phyloP scores from a whole-genome alignment of 2,113 vertebrate genomes.

The Accipiter virgatus region DNA sequence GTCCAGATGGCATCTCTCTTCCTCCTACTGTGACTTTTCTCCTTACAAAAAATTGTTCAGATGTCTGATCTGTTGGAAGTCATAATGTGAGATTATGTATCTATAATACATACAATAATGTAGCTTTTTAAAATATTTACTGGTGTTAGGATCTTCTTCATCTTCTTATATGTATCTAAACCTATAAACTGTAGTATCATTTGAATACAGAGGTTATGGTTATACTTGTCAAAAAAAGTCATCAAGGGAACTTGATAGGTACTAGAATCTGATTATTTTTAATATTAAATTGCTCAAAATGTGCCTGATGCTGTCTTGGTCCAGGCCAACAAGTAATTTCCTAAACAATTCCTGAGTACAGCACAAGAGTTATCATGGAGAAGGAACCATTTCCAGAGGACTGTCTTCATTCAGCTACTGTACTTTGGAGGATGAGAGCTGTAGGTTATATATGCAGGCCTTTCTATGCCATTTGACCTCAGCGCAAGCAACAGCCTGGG shows the following conservation, averaged over 20 bases:
- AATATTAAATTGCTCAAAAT: background rate
- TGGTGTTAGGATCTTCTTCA: background rate
- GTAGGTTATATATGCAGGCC: background rate
- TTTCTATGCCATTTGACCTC: background rate
- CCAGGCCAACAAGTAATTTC: background rate
- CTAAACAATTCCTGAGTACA: background rate
- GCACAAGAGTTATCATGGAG: background rate
- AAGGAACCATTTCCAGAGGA: background rate
- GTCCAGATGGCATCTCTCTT: background rate
- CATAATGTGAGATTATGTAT: background rate
- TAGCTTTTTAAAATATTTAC: background rate
- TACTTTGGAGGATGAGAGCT: background rate
- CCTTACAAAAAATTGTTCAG: background rate
- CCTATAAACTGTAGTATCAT: background rate
- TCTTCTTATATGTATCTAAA: background rate
- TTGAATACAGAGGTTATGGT: background rate
- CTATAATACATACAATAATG: background rate
- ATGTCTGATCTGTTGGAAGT: background rate
- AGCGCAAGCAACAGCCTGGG: background rate
- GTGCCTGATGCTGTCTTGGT: background rate
- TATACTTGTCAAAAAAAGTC: background rate
- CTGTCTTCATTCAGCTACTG: background rate
- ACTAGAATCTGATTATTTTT: background rate
- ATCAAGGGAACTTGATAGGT: background rate
- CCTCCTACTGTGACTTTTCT: background rate